Evolutionary conservation across 2,888 invertebrate species (phyloP).

Genomic region (Halictus ligatus): DNA sequence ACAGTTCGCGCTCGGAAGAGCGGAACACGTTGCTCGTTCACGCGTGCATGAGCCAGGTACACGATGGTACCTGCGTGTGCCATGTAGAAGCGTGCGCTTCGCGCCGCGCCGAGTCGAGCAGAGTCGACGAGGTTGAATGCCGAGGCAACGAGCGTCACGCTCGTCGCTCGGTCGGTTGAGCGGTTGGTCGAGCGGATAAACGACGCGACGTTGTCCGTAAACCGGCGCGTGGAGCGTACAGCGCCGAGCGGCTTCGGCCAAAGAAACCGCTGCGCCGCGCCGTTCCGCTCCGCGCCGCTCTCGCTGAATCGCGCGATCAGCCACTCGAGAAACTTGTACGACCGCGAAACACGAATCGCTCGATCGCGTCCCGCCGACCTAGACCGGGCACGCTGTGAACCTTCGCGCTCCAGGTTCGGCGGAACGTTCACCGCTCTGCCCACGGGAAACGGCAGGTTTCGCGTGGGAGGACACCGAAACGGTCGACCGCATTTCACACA

Average conservation of each 20-base stretch:
- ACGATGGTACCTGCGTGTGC: background rate
- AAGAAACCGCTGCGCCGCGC: background rate
- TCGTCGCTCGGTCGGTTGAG: conserved; percentile 21
- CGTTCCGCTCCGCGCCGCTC: background rate
- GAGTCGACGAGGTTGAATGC: conserved; percentile 16
- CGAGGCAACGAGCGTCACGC: conserved; percentile 25
- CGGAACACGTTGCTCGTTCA: background rate
- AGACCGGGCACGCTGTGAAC: background rate
- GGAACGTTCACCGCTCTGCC: background rate
- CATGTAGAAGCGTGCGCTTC: background rate
- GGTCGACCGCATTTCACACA: background rate
- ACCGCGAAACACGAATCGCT: conserved; percentile 19
- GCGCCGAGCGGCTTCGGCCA: background rate
- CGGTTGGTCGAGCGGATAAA: conserved; percentile 23
- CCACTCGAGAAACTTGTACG: conserved; percentile 15
- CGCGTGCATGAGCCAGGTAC: background rate
- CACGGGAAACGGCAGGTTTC: conserved; percentile 1
- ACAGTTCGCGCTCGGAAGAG: conserved; percentile 3
- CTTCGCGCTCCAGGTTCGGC: background rate
- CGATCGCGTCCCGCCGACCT: background rate
- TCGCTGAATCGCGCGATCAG: conserved; percentile 6
- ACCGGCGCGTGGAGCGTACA: background rate
- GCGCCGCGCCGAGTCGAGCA: background rate
- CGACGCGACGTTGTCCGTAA: conserved; percentile 20
- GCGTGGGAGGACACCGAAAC: background rate